Base-by-base conservation (phyloP, 2,113 vertebrate genomes). In the Polypterus bichir region DNA sequence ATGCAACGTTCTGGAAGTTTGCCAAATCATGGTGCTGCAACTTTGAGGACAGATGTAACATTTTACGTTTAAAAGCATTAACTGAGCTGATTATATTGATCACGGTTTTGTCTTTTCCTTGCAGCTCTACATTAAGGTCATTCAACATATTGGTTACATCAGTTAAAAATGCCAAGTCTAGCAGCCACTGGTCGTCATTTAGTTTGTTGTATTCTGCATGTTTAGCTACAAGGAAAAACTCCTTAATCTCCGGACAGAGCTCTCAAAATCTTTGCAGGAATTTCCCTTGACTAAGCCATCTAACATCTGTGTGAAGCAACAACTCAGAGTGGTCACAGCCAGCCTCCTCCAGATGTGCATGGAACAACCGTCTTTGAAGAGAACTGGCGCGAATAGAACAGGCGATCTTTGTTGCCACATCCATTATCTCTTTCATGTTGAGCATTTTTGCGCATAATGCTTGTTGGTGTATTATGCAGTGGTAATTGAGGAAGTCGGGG, bases 391-490 rank as follows among this genome's bases (percentile, higher is more conserved):
- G 47, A 66, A 68, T 45, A 45, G 45, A 70, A 57, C 61, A 66
- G 53, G 48, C 66, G 54, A 66, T 71, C 47, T 65, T 71, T 49
- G 55, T 65, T 1, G 46, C 61, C 44, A 67, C 48, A 62, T 52
- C 59, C 27, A 56, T 66, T 4, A 67, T 54, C 10, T 68, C 54
- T 60, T 68, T 68, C 58, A 61, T 67, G 44, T 65, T 69, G 57
- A 62, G 57, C 53, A 67, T 54, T 47, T 65, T 65, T 6, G 27
- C 27, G 27, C 27, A 27, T 44, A 65, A 48, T 4, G 46, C 62
- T 61, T 63, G 69, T 48, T 68, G 62, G 57, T 65, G 57, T 57
- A 63, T 68, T 63, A 65, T 67, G 56, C 65, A 57, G 47, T 65
- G 65, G 47, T 63, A 63, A 59, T 46, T 62, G 4, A 62, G 47